Base-by-base conservation (phyloP, 2,113 vertebrate genomes). In the Neotoma lepida region DNA sequence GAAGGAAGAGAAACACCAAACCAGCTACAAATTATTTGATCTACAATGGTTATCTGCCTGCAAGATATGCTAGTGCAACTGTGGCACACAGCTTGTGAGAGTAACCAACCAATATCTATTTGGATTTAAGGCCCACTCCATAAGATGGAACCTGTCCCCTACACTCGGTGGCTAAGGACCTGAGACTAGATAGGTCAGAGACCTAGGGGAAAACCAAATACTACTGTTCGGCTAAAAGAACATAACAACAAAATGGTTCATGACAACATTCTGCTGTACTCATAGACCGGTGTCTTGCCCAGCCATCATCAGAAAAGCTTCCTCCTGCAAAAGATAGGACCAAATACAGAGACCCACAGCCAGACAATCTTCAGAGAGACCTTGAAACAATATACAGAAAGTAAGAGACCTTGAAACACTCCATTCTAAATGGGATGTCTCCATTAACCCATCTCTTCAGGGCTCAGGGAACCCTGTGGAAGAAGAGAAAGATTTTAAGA, bases 381-480 rank as follows among this genome's bases (percentile, higher is more conserved):
- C n/a, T n/a, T n/a, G n/a, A n/a, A n/a, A n/a, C n/a, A 35, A 22
- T 2, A 20, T 2, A 18, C 1, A 35, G 30, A 30, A 7, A 9
- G 28, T 20, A 17, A 78, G 33, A 35, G 76, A 35, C 49, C 76
- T 54, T 51, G 18, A 9, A 28, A 82, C n/a, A 82, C 54, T 13
- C 54, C 15, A n/a, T 61, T n/a, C 54, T 81, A 81, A 58, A 26
- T n/a, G 2, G 77, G 10, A 58, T 39, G 10, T 26, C 78, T 81
- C 33, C 22, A 26, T 56, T 56, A 80, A 56, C 30, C 20, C 18
- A 2, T 73, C 22, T 10, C 3, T 56, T 58, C 54, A 26, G 51
- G 20, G 54, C 54, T 58, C n/a, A 61, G 54, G 39, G 54, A 41
- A 61, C 6, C 54, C 20, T 28, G 24, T 58, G 80, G n/a, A 61